Evolutionary conservation across 2,113 vertebrate genomes (phyloP).

Genomic region (Jacana jacana): DNA sequence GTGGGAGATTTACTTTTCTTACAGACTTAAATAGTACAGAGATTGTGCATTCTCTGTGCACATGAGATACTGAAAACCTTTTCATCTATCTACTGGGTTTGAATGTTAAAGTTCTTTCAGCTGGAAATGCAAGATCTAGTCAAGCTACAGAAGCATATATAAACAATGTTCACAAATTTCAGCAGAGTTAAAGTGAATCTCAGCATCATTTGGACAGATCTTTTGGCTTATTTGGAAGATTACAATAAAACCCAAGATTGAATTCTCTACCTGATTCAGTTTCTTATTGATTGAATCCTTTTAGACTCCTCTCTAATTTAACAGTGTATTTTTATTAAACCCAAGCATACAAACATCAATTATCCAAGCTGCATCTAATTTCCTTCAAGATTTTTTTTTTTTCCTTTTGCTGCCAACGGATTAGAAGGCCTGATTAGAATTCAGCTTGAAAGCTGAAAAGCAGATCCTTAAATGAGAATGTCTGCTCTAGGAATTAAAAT

Average conservation of each 20-base stretch:
- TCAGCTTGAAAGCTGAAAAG: conserved; percentile 73
- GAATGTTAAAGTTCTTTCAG: conserved; percentile 27
- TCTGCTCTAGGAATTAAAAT: conserved; percentile 70
- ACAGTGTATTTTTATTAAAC: conserved; percentile 77
- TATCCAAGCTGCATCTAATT: conserved; percentile 76
- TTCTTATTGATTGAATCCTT: conserved; percentile 74
- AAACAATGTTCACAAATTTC: conserved; percentile 30
- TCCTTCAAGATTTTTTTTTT: conserved; percentile 62
- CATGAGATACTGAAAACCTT: conserved; percentile 21
- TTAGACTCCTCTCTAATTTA: conserved; percentile 75
- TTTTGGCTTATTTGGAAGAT: conserved; percentile 65
- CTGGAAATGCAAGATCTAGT: conserved; percentile 29
- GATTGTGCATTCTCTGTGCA: background rate
- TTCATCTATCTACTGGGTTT: conserved; percentile 8
- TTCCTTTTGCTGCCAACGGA: conserved; percentile 67
- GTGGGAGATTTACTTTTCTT: background rate
- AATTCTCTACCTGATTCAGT: conserved; percentile 74
- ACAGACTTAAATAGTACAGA: background rate
- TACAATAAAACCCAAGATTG: conserved; percentile 64
- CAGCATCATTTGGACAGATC: conserved; percentile 20
- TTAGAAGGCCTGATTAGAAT: conserved; percentile 78
- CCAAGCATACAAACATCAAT: conserved; percentile 72
- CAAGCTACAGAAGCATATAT: background rate
- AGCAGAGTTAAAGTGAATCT: conserved; percentile 22
- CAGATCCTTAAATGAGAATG: conserved; percentile 70